Percentiles rank a stretch among this genome's conserved stretches.
These are phyloP conservation scores for Parapristionchus giblindavisi DNA, from an alignment of 2,888 invertebrate genomes.

Conservation along the genomic window DNA sequence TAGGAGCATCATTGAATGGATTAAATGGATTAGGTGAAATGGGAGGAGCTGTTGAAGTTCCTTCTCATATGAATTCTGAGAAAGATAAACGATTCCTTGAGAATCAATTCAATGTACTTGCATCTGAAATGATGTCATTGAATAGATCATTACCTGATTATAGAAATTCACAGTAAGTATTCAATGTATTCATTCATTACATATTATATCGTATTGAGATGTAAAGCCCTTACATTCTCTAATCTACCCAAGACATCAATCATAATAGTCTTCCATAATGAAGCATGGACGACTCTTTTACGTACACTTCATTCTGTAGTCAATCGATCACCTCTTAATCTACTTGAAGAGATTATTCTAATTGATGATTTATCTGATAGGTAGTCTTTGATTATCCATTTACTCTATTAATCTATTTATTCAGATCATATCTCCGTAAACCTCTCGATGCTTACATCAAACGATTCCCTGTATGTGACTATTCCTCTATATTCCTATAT, in stretches of 20 bases:
- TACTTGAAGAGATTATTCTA: conserved; percentile 68
- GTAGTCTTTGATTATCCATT: background rate
- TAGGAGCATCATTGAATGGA: conserved; percentile 50
- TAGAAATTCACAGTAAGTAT: conserved; percentile 71
- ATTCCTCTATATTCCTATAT: background rate
- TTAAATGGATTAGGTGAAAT: conserved; percentile 58
- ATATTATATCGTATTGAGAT: conserved; percentile 2
- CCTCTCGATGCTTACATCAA: conserved; percentile 66
- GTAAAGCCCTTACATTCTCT: conserved; percentile 71
- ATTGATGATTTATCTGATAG: conserved; percentile 67
- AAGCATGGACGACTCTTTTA: conserved; percentile 95
- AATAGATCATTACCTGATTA: conserved; percentile 95
- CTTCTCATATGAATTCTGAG: conserved; percentile 49
- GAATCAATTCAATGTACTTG: conserved; percentile 80
- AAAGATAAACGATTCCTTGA: conserved; percentile 65
- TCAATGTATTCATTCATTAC: background rate
- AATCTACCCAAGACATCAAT: conserved; percentile 85
- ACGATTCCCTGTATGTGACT: conserved; percentile 53
- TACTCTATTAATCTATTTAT: conserved; percentile 28
- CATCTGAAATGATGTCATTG: conserved; percentile 94
- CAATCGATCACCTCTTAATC: conserved; percentile 63
- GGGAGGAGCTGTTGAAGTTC: conserved; percentile 63
- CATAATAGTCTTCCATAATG: conserved; percentile 98
- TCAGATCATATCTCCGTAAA: conserved; percentile 60
- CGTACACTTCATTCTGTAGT: conserved; percentile 73